Base-by-base conservation (phyloP, 2,797 vertebrate species). In the Psittacula echo region DNA sequence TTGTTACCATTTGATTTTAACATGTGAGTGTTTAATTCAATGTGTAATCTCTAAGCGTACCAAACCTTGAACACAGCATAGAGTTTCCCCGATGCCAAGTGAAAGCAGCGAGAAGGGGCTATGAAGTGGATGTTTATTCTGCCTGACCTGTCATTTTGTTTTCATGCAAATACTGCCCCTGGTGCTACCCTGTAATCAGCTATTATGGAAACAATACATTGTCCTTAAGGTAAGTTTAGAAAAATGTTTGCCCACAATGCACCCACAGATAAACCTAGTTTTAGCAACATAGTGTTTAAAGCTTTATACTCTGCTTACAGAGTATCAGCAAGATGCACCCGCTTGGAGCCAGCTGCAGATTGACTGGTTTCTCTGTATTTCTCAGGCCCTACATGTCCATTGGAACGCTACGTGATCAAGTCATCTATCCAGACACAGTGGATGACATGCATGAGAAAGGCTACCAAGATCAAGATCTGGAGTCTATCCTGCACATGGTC, bases 311-410 rank as follows among this genome's bases (percentile, higher is more conserved):
- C 11, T 84, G 37, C 60, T 95, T 61, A n/a, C 2, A 77, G 73
- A 54, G 8, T 22, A 37, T 41, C 42, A 68, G 45, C 51, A 64
- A 81, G 50, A 68, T 62, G 72, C 5, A 1, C 30, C 81, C 0
- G 1, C 58, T 83, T 72, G 83, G 60, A 93, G 51, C 61, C 64
- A 79, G 30, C 60, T 39, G 32, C 66, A 50, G 37, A 65, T 70
- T 62, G 58, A 65, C 30, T 29, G 1, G 30, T 81, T 93, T 85
- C 47, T 56, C 53, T 87, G 7, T 93, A 6, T 91, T 97, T 91
- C 73, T 54, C 94, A 99, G 99, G 97, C 99, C 99, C 9, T 99
- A 99, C 94, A 99, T 99, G 99, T 99, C 99, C 62, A 98, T 99
- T 77, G 99, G 99, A 79, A 98, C 99, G 0, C 98, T 99, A 53